phyloP scores from a whole-genome alignment of 2,888 invertebrate species.

The Oegoconia quadripuncta region DNA sequence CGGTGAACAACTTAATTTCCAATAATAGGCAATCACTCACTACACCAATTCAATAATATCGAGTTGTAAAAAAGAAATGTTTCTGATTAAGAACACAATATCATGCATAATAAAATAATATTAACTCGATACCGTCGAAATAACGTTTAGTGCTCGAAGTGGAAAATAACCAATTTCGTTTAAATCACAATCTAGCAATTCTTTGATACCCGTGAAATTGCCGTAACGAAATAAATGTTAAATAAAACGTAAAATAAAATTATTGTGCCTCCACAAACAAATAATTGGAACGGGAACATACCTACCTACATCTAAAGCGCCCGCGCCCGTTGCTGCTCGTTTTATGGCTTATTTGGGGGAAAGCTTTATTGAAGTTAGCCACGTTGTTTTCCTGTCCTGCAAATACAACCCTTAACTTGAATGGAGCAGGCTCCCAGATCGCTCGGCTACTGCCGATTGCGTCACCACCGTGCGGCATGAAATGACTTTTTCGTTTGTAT shows the following conservation, averaged over 20 bases:
- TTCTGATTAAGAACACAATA: slow-evolving; percentile 58
- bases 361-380: slow-evolving; percentile 77
- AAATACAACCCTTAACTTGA: slow-evolving; percentile 49
- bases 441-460: slow-evolving; percentile 37
- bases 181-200: slow-evolving; percentile 77
- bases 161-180: slow-evolving; percentile 77
- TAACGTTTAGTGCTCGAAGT: slow-evolving; percentile 59
- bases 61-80: slow-evolving; percentile 39
- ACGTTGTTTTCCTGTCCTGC: slow-evolving; percentile 51
- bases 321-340: slow-evolving; percentile 72
- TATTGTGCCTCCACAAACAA: slow-evolving; percentile 78
- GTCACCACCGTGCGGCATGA: slow-evolving; percentile 70
- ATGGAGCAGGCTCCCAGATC: slow-evolving; percentile 39
- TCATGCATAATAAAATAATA: slow-evolving; percentile 71
- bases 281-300: slow-evolving; percentile 73
- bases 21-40: slow-evolving; percentile 33
- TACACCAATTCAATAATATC: slow-evolving; percentile 41
- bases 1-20: slow-evolving; percentile 35
- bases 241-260: slow-evolving; percentile 80
- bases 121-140: slow-evolving; percentile 57
- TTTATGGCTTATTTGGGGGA: slow-evolving; percentile 79
- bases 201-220: slow-evolving; percentile 79
- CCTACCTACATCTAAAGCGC: slow-evolving; percentile 51
- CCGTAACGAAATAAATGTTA: slow-evolving; percentile 79
- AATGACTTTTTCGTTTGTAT: slow-evolving; percentile 78